phyloP scores from a whole-genome alignment of 2,797 vertebrate genomes.

The Molossus alvarezi region DNA sequence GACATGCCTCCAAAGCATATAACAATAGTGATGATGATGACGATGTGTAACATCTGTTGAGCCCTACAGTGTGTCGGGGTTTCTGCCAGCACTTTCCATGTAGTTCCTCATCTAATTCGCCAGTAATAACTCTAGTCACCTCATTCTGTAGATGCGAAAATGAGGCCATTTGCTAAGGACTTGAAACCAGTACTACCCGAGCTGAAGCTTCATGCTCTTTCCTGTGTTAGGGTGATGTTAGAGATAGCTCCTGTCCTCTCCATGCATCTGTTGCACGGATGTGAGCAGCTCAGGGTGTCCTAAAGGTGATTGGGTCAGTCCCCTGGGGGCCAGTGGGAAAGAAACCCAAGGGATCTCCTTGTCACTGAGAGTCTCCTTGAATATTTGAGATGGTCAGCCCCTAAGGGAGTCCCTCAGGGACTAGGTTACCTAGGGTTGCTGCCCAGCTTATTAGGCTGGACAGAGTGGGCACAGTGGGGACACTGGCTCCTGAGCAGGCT shows the following conservation, averaged over 20 bases:
- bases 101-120: background rate
- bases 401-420: background rate
- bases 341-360: background rate
- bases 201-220: background rate
- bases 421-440: too few species aligned
- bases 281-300: background rate
- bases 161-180: background rate
- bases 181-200: background rate
- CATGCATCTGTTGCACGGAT: background rate
- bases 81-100: background rate
- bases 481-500: background rate
- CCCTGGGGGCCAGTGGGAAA: background rate
- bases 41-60: background rate
- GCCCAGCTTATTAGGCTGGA: background rate
- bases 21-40: rapidly evolving
- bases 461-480: background rate
- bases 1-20: rapidly evolving
- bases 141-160: background rate
- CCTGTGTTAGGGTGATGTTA: background rate
- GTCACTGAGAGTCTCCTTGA: background rate
- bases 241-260: background rate
- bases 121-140: too few species aligned
- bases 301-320: background rate
- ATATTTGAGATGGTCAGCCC: background rate
- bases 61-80: background rate